Evolutionary conservation across 2,113 vertebrate genomes (phyloP), one percentile per base, ranked within the genome.

Genomic region (Petrocephalus zakoni): DNA sequence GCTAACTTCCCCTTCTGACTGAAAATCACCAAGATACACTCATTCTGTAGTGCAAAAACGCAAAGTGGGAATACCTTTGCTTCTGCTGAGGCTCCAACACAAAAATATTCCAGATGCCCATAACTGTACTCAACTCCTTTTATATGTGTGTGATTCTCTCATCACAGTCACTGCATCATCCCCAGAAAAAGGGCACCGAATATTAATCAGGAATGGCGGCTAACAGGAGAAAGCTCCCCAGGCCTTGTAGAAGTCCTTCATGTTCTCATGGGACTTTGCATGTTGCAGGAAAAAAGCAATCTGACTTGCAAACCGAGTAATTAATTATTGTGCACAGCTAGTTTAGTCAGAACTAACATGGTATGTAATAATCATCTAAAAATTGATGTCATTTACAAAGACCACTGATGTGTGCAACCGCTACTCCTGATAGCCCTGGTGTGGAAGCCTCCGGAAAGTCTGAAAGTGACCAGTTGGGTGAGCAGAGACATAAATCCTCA

Each of bases 161-260:
- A 19, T 87, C 85, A 89, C 34, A 64, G 68, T 56, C 87, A 87
- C 64, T 81, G 61, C 21, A 87, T 37, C 64, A 25, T 21, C 49
- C 22, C 61, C 21, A 46, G 52, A 10, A 37, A 51, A 5, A 29
- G 64, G 10, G 37, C 56, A 64, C 22, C 25, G 49, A 22, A 51
- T 25, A 87, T 8, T 9, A 42, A 82, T 21, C 34, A 88, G 87
- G 17, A 51, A 15, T 22, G 25, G 34, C 2, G 9, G 87, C 2
- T 9, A 46, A 82, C 52, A 5, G 75, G 21, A 46, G 29, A 56
- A 51, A 55, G 46, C 29, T 75, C 49, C 10, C 13, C 78, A 25
- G 64, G 46, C 19, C 49, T 19, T 85, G 42, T 89, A 13, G 84
- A 52, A 61, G 21, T 52, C 49, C 25, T 42, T 72, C 15, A 8